Conservation (phyloP, 2,888 invertebrate genomes). For the Rhagium mordax region DNA sequence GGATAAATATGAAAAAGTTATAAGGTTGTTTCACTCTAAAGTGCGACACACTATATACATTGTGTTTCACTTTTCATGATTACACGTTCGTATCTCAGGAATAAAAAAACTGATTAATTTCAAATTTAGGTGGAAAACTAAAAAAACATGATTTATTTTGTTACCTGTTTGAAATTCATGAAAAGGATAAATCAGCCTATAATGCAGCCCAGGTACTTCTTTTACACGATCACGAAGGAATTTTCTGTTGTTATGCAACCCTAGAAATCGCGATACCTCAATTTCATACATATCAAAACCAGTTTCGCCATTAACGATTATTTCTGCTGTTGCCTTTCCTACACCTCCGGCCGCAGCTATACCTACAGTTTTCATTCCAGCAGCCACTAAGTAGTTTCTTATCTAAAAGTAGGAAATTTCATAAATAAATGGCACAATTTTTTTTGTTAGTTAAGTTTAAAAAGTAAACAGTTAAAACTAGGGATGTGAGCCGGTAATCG, state of each 20-base stretch:
- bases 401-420: conserved; percentile 73
- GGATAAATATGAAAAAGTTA: no score
- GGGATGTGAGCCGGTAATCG: no score
- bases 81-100: no score
- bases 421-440: background rate
- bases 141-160: background rate
- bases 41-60: no score
- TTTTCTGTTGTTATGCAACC: conserved; percentile 94
- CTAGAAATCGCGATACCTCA: conserved; percentile 91
- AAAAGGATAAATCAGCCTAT: conserved; percentile 87
- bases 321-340: conserved; percentile 91
- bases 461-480: no score
- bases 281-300: conserved; percentile 89
- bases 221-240: conserved; percentile 92
- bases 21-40: no score
- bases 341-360: conserved; percentile 95
- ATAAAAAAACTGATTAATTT: no score
- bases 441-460: no score
- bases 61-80: no score
- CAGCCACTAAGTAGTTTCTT: conserved; percentile 91
- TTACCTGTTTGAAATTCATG: conserved; percentile 83
- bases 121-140: no score
- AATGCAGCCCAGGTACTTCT: conserved; percentile 94
- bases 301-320: conserved; percentile 87
- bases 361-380: conserved; percentile 98